Percentiles rank a stretch among this genome's conserved stretches.
These are phyloP conservation scores for Mesoligia furuncula DNA, from an alignment of 2,888 invertebrate species.

Conservation along the genomic window DNA sequence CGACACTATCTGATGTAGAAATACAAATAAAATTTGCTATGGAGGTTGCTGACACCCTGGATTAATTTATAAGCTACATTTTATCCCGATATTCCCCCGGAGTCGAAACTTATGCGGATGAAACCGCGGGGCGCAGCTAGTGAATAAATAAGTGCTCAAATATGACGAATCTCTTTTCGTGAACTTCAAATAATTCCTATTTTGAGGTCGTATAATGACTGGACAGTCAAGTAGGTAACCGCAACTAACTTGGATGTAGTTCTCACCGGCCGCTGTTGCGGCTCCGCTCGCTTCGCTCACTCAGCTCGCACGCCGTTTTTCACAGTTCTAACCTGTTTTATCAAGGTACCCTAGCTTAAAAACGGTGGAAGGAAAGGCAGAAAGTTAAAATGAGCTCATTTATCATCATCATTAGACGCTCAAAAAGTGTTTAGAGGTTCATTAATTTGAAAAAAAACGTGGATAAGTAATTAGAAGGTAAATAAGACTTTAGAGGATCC, in stretches of 20 bases:
- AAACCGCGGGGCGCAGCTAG: too few species aligned
- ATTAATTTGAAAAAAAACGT: not conserved
- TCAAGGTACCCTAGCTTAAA: not conserved
- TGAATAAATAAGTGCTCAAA: not conserved
- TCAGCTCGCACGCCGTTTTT: too few species aligned
- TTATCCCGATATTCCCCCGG: too few species aligned
- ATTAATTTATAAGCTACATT: too few species aligned
- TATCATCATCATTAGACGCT: not conserved
- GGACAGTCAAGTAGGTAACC: not conserved
- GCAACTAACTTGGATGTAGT: not conserved
- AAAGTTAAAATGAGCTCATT: not conserved
- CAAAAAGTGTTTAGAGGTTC: not conserved
- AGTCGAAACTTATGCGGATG: too few species aligned
- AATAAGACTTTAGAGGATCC: too few species aligned
- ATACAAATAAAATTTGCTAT: too few species aligned
- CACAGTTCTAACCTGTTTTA: not conserved
- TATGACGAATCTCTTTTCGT: not conserved
- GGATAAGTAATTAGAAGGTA: too few species aligned
- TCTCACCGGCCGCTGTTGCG: too few species aligned
- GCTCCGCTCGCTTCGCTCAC: too few species aligned
- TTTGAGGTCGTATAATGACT: not conserved
- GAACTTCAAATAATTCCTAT: not conserved
- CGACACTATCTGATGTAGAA: too few species aligned
- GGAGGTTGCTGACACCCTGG: too few species aligned
- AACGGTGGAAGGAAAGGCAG: not conserved